Conservation (phyloP, 2,113 vertebrate species). For the Tringa solitaria region DNA sequence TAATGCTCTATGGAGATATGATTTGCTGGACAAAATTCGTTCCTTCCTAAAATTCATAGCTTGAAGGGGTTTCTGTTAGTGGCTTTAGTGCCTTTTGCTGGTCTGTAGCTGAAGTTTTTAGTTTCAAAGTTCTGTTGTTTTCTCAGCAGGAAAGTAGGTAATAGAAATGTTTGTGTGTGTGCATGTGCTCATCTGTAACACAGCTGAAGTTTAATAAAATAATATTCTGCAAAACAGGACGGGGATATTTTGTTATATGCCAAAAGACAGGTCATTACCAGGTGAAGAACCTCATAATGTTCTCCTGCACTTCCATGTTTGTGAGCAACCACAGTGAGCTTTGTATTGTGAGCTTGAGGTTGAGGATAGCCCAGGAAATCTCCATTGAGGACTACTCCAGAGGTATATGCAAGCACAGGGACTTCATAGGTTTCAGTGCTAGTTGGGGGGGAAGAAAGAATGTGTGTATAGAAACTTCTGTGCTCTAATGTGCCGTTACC, state of each 20-base stretch:
- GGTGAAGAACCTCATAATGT: neutral
- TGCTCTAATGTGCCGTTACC: neutral
- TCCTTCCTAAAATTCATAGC: neutral
- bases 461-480: fast-evolving
- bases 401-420: neutral
- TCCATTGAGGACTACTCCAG: neutral
- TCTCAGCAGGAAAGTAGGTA: neutral
- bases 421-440: neutral
- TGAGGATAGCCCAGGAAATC: neutral
- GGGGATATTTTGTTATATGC: neutral
- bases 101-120: neutral
- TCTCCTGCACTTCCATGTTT: neutral
- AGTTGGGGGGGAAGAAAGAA: neutral
- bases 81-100: neutral
- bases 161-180: neutral
- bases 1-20: neutral
- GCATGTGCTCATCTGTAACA: neutral
- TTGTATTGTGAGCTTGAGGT: neutral
- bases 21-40: neutral
- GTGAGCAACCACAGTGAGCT: neutral
- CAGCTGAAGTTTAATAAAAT: neutral
- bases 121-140: neutral
- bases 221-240: neutral
- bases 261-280: neutral
- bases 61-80: neutral